Conservation (phyloP, 2,113 vertebrate genomes). For the Alces alces region DNA sequence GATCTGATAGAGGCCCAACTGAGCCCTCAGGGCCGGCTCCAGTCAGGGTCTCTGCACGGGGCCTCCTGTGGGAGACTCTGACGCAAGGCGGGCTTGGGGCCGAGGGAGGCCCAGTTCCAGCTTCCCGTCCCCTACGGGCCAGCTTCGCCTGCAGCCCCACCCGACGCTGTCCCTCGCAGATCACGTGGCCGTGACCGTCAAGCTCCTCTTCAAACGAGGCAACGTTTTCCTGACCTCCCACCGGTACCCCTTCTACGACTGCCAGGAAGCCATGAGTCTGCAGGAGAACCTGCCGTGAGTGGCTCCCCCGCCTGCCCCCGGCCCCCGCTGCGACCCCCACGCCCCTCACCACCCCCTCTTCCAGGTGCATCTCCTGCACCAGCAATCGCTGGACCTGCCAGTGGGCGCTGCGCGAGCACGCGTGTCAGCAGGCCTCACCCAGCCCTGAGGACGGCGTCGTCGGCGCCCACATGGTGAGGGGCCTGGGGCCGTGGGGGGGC, state of each 20-base stretch:
- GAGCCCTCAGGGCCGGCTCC: too few relatives aligned
- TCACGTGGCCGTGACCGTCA: constrained; percentile 86
- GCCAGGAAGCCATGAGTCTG: constrained; percentile 87
- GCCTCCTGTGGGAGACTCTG: neutral
- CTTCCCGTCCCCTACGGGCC: fast-evolving
- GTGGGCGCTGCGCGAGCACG: constrained; percentile 87
- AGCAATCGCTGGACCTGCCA: constrained; percentile 94
- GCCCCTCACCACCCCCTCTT: neutral
- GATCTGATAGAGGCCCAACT: neutral
- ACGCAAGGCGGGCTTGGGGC: fast-evolving
- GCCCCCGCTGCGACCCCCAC: fast-evolving
- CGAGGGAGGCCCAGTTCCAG: fast-evolving
- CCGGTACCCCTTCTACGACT: constrained; percentile 94
- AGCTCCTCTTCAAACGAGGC: constrained; percentile 78
- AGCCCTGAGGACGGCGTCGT: constrained; percentile 75
- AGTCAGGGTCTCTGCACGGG: fast-evolving
- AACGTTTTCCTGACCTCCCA: constrained; percentile 85
- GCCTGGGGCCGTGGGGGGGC: fast-evolving
- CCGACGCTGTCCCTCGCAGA: constrained; percentile 74
- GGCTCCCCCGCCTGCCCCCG: fast-evolving
- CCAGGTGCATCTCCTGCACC: constrained; percentile 92
- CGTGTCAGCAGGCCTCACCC: constrained; percentile 84
- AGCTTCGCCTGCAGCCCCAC: fast-evolving
- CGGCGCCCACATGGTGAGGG: constrained; percentile 84
- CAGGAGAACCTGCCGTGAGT: constrained; percentile 93